A percentile compares a stretch with the other conserved stretches of the same genome.
Conservation (phyloP, 1,140 invertebrate genomes). For the Bombyx mori region ASM3026992v2 NC_085112.1:6239001-6239500, state of each 20-base stretch:
- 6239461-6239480: too few species aligned
- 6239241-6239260: constrained; percentile 71
- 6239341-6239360: constrained; percentile 25
- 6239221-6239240: constrained; percentile 59
- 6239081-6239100: constrained; percentile 14
- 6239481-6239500: too few species aligned
- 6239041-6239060: constrained; percentile 28
- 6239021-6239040: constrained; percentile 54
- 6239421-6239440: too few species aligned
- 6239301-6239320: constrained; percentile 46
- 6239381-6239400: neutral
- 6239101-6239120: constrained; percentile 25
- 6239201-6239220: constrained; percentile 47
- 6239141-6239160: constrained; percentile 15
- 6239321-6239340: constrained; percentile 16
- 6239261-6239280: constrained; percentile 70
- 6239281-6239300: constrained; percentile 52
- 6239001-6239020: constrained; percentile 45
- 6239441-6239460: too few species aligned
- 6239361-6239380: constrained; percentile 1
- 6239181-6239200: constrained; percentile 13
- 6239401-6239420: too few species aligned
- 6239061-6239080: constrained; percentile 12
- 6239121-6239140: constrained; percentile 8
- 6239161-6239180: constrained; percentile 14